Evolutionary conservation across 2,113 vertebrate genomes (phyloP), one percentile per base, ranked within the genome.

Genomic region (Corythornis madagascariensis): DNA sequence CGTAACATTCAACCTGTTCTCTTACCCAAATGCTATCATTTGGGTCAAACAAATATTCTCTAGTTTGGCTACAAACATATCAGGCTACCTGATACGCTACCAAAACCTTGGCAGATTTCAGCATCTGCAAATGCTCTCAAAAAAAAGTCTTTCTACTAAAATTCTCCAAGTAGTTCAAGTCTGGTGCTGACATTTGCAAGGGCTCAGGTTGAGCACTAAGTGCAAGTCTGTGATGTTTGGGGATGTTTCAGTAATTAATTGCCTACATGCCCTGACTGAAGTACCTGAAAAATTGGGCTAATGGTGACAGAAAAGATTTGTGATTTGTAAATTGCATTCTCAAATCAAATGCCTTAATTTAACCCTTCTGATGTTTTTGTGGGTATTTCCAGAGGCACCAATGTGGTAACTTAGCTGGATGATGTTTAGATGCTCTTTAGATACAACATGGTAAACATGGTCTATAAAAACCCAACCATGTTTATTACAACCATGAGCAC

Each of bases 1-100:
- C 1, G 57, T 60, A 86, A 73, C 53, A 73, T 84, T 84, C 84
- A 92, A 65, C 85, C 95, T 93, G 42, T 83, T 77, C 93, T 95
- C 97, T 95, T 85, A 87, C 92, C 69, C 65, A 78, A 93, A 66
- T 47, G 45, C 42, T 94, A 87, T 80, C 67, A 11, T 75, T 85
- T 71, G 72, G 31, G 48, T 83, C 57, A 50, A 92, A 94, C 59
- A 90, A 83, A 82, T 88, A 60, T 73, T 85, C 57, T 71, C 71
- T 92, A 81, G 89, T 95, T 96, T 94, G 96, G 92, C 78, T 55
- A 48, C 96, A 94, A 96, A 78, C 88, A 67, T 81, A 85, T 75
- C 24, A 9, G 1, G 0, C 43, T 64, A 60, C 18, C 67, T 55
- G 47, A 84, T 59, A 31, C 4, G 4, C 22, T 50, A 64, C n/a